A percentile compares a stretch with the other conserved stretches of the same genome.
Evolutionary conservation across 2,797 vertebrate species (phyloP).

Genomic region (Chaenodraco wilsoni): DNA sequence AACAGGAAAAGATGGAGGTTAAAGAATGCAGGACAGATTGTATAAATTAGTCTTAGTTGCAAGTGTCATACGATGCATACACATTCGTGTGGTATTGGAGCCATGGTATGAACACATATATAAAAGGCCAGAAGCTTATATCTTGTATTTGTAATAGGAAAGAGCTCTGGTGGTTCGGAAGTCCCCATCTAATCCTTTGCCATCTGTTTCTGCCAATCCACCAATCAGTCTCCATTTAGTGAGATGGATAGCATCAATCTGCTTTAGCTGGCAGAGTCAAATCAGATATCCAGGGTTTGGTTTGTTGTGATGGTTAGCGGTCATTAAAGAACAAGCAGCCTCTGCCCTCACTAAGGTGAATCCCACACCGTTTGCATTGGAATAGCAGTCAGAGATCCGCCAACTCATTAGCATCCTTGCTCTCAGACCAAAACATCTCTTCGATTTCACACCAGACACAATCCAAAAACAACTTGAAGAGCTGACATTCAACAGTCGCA

Average conservation of each 20-base stretch:
- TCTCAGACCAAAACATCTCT: no score
- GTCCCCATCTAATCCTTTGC: neutral
- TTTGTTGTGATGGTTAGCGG: neutral
- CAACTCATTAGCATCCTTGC: no score
- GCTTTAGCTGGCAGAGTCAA: slow-evolving; percentile 1
- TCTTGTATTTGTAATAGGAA: slow-evolving; percentile 24
- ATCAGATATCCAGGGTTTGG: slow-evolving; percentile 11
- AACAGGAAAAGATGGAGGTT: neutral
- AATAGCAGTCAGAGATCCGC: neutral
- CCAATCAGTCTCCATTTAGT: slow-evolving; percentile 9
- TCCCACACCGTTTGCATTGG: neutral
- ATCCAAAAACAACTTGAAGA: no score
- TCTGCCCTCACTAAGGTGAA: neutral
- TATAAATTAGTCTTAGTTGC: slow-evolving; percentile 12
- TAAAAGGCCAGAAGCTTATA: neutral
- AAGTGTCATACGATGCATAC: no score
- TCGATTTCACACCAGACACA: no score
- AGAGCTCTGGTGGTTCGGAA: slow-evolving; percentile 20
- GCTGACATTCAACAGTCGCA: no score
- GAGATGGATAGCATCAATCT: slow-evolving; percentile 17
- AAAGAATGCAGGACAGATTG: slow-evolving; percentile 1
- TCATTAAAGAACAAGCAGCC: slow-evolving; percentile 1
- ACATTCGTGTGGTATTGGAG: neutral
- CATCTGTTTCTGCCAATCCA: slow-evolving; percentile 25
- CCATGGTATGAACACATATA: neutral